These are phyloP conservation scores for Leucophenga maculata DNA, from an alignment of 2,888 invertebrate genomes.

Conservation along the genomic window DNA sequence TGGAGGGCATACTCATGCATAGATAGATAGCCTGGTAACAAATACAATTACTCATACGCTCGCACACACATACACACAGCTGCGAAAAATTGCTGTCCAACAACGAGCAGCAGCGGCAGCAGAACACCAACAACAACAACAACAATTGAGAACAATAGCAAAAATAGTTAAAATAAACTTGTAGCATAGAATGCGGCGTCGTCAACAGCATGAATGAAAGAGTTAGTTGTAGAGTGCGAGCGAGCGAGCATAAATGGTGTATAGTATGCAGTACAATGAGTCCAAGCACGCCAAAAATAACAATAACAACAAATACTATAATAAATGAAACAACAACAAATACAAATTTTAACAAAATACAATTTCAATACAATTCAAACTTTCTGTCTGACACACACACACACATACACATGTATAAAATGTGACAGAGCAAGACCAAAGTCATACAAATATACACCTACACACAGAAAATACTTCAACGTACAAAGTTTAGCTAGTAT, in stretches of 20 bases:
- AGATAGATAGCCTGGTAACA: slow-evolving; percentile 34
- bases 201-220: not conserved
- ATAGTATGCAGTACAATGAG: slow-evolving; percentile 1
- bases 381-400: slow-evolving; percentile 61
- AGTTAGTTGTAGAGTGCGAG: too few species aligned
- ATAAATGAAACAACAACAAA: slow-evolving; percentile 23
- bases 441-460: not conserved
- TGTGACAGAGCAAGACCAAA: too few species aligned
- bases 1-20: not conserved
- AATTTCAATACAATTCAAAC: slow-evolving; percentile 70
- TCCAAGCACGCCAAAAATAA: slow-evolving; percentile 4
- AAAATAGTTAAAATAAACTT: slow-evolving; percentile 61
- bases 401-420: slow-evolving; percentile 26
- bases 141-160: slow-evolving; percentile 26
- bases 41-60: slow-evolving; percentile 63
- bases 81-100: slow-evolving; percentile 45
- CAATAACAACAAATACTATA: slow-evolving; percentile 19
- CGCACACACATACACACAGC: slow-evolving; percentile 34
- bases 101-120: too few species aligned
- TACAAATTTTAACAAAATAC: slow-evolving; percentile 65
- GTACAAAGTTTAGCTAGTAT: slow-evolving; percentile 8
- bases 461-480: not conserved
- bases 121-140: slow-evolving; percentile 35
- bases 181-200: slow-evolving; percentile 23
- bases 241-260: too few species aligned